These are phyloP conservation scores for Laothoe populi DNA, from an alignment of 2,888 invertebrate genomes.

Conservation along the genomic window DNA sequence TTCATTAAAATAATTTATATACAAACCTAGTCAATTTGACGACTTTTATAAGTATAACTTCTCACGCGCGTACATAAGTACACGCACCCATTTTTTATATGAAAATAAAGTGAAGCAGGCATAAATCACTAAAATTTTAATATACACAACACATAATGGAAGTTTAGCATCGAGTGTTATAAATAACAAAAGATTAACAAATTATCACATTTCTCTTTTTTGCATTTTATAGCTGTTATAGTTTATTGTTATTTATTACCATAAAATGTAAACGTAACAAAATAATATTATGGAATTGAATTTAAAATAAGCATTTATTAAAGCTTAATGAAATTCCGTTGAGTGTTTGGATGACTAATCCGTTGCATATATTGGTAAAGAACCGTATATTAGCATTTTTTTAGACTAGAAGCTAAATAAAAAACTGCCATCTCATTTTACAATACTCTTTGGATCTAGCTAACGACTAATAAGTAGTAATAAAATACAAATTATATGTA, in stretches of 20 bases:
- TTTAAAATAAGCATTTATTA: not conserved
- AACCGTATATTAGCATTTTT: not conserved
- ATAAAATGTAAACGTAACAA: not conserved
- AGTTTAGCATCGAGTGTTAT: not conserved
- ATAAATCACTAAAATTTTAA: not conserved
- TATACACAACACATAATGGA: not conserved
- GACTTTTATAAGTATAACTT: no score
- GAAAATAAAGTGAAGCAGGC: not conserved
- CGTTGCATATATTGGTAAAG: not conserved
- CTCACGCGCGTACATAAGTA: no score
- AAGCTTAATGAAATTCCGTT: not conserved
- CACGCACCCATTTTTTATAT: no score
- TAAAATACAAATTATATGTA: no score
- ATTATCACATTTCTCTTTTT: constrained; percentile 29
- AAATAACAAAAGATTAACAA: constrained; percentile 4
- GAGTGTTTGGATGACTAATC: not conserved
- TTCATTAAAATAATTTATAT: no score
- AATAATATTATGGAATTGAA: constrained; percentile 3
- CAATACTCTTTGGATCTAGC: no score
- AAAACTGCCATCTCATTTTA: not conserved
- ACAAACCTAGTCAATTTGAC: no score
- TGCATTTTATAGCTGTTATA: constrained; percentile 32
- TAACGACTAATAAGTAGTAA: no score
- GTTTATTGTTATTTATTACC: constrained; percentile 11
- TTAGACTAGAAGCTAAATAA: not conserved